Percentiles rank a stretch among this genome's conserved stretches.
Evolutionary conservation across 2,888 invertebrate species (phyloP).

Genomic region (Malthinus flaveolus): DNA sequence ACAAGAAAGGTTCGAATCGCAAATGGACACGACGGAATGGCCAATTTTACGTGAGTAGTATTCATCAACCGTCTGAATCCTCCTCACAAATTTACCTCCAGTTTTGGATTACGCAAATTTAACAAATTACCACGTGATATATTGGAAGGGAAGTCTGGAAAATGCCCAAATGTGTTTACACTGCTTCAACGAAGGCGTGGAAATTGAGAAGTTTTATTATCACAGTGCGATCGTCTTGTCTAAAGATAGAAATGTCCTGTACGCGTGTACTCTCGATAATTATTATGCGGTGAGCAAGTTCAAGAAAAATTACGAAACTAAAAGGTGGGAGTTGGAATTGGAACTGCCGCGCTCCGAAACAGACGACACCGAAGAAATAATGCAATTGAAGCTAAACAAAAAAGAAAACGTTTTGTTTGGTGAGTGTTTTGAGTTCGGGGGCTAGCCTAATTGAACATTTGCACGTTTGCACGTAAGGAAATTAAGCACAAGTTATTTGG

Average conservation of each 20-base stretch:
- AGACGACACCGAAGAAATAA: slow-evolving; percentile 73
- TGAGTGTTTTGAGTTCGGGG: slow-evolving; percentile 39
- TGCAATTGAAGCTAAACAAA: slow-evolving; percentile 82
- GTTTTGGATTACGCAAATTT: slow-evolving; percentile 73
- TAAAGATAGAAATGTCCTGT: slow-evolving; percentile 67
- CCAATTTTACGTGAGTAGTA: slow-evolving; percentile 69
- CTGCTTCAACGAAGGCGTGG: slow-evolving; percentile 59
- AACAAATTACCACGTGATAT: slow-evolving; percentile 70
- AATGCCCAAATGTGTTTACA: slow-evolving; percentile 72
- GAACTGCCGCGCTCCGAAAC: slow-evolving; percentile 69
- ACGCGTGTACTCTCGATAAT: slow-evolving; percentile 69
- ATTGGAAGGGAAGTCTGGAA: slow-evolving; percentile 83
- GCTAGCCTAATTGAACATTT: too few relatives aligned
- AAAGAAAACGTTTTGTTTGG: slow-evolving; percentile 81
- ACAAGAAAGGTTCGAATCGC: slow-evolving; percentile 61
- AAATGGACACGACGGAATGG: slow-evolving; percentile 66
- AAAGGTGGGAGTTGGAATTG: slow-evolving; percentile 65
- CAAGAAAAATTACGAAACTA: slow-evolving; percentile 52
- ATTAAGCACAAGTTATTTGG: too few relatives aligned
- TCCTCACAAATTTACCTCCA: slow-evolving; percentile 39
- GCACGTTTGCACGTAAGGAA: too few relatives aligned
- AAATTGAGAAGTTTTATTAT: slow-evolving; percentile 62
- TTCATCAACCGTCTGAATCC: background rate
- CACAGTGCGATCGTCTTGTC: slow-evolving; percentile 72
- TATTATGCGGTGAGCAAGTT: slow-evolving; percentile 61